Percentiles rank a stretch among this genome's conserved stretches.
phyloP scores from a whole-genome alignment of 2,797 vertebrate genomes.

The Sebastes melanostomus region DNA sequence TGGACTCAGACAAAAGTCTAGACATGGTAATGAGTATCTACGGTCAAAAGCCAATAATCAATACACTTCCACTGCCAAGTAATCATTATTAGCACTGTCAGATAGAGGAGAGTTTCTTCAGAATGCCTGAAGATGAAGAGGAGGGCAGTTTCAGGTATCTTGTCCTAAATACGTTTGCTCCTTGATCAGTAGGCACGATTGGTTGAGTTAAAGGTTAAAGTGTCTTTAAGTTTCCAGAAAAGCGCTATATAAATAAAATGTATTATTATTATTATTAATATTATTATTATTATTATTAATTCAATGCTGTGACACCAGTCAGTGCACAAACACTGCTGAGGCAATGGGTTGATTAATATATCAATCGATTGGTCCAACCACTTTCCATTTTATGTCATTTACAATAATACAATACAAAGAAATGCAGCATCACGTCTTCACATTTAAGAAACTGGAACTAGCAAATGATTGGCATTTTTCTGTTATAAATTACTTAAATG shows the following conservation, averaged over 20 bases:
- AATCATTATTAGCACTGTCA: conserved; percentile 38
- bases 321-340: neutral
- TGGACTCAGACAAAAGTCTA: conserved; percentile 45
- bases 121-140: neutral
- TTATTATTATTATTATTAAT: neutral
- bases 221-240: fast-evolving
- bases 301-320: neutral
- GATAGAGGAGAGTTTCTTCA: conserved; percentile 2
- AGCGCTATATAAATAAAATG: too few relatives aligned
- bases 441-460: neutral
- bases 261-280: too few relatives aligned
- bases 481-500: neutral
- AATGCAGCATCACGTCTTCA: neutral
- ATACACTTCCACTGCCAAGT: conserved; percentile 22
- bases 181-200: neutral
- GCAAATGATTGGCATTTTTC: neutral
- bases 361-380: neutral
- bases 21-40: conserved; percentile 60
- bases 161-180: neutral
- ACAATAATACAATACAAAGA: neutral
- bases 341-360: neutral
- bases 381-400: neutral
- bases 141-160: neutral
- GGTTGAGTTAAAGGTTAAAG: neutral
- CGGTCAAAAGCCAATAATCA: conserved; percentile 52